phyloP scores from a whole-genome alignment of 2,113 vertebrate species.

The Potamarius usumacintae region DNA sequence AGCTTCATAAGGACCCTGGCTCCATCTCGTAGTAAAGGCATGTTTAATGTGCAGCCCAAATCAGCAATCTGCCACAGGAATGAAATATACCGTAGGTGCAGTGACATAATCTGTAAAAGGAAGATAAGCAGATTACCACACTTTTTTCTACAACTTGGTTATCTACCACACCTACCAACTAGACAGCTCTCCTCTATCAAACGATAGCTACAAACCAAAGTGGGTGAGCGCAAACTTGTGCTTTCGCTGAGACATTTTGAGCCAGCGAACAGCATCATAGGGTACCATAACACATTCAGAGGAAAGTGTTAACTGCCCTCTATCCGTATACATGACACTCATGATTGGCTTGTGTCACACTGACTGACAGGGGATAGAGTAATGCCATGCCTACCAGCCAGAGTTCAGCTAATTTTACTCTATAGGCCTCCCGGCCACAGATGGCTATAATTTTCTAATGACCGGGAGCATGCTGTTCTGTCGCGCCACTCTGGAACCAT shows the following conservation, averaged over 20 bases:
- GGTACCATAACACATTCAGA: neutral
- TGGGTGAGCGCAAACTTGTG: neutral
- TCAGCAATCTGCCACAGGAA: slow-evolving; percentile 99
- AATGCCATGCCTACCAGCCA: too few relatives aligned
- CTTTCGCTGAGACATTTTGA: neutral
- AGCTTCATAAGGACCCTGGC: slow-evolving; percentile 98
- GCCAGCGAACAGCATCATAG: neutral
- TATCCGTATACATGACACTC: neutral
- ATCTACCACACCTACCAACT: neutral
- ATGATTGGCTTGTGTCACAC: neutral
- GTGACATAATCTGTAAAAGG: slow-evolving; percentile 91
- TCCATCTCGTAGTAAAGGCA: slow-evolving; percentile 95
- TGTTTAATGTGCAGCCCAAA: slow-evolving; percentile 93
- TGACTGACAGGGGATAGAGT: neutral
- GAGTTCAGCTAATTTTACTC: too few relatives aligned
- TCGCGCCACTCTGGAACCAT: neutral
- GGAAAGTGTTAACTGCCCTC: neutral
- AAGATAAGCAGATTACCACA: neutral
- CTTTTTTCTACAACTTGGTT: neutral
- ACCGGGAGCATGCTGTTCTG: too few relatives aligned
- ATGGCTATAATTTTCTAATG: too few relatives aligned
- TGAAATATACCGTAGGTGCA: slow-evolving; percentile 96
- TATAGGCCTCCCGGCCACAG: too few relatives aligned
- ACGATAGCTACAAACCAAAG: neutral
- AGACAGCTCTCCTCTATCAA: neutral